Evolutionary conservation across 2,113 vertebrate species (phyloP), one percentile per base, ranked within the genome.

Genomic region (Sturnus vulgaris): DNA sequence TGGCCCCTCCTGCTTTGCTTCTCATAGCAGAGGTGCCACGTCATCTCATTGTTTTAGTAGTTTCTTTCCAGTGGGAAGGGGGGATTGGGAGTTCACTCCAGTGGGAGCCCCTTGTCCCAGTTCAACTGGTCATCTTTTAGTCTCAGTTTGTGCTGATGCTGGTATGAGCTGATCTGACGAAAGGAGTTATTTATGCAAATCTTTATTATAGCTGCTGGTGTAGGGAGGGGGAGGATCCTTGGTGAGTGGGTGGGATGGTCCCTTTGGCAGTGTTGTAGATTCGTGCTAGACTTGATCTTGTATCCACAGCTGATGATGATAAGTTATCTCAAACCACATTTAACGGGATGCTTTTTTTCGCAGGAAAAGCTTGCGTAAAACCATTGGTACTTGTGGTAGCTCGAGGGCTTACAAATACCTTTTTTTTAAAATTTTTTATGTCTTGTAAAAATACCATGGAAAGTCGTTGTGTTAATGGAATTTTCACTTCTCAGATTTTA

Each of bases 171-270:
- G 33, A 91, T 31, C 25, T 55, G 85, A 69, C 8, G 18, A 14
- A 76, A 68, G 37, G 11, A 86, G 82, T 92, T 94, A 83, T 72
- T 97, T 88, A 27, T 90, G 69, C 30, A 78, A 31, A 72, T 75
- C 50, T 70, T 86, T 73, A 71, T 90, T 90, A 40, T 47, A 81
- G 88, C 72, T 94, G 81, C 84, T 89, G 73, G 9, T 72, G 72
- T 3, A 71, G 61, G 65, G 78, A 90, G 81, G 56, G 37, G 69
- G 87, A 87, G 81, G 87, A 94, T 89, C 65, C 49, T 46, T 24
- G 10, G 0, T 0, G 4, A 63, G 82, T 92, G 88, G 92, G 68
- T 92, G 86, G 76, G 86, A 55, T 52, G 68, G 86, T 92, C 90
- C 68, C 68, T 90, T 75, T 92, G 94, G 88, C 92, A 81, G 35